Base-by-base conservation (phyloP, 2,888 invertebrate genomes). In the Chymomyza caudatula region DNA sequence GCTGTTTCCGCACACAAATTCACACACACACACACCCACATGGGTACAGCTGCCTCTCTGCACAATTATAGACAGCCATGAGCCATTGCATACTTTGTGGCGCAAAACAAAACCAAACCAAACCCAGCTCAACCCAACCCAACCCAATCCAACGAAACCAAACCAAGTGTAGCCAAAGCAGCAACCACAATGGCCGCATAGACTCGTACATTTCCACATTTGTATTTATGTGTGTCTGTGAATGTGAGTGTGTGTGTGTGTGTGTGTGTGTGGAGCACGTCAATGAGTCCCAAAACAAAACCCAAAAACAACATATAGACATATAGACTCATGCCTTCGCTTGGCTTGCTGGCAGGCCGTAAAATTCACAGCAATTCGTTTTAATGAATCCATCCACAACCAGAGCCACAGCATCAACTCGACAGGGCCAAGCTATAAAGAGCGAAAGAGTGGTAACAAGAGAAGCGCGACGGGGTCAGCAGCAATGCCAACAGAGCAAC, bases 321-420 rank as follows among this genome's bases (percentile, higher is more conserved):
- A 67, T 37, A 70, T 61, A 72, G 57, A 47, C 19, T 43, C 29
- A 61, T 44, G 68, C 42, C 64, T 59, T 64, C 63, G 47, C 51
- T 37, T 56, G 43, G 67, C 51, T 51, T 15, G 60, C 52, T 51
- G 63, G 29, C 71, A 65, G 67, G 67, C 75, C 85, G 85, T 84
- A 77, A 76, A 84, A 78, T 73, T 78, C 75, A 63, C 69, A 74
- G 85, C 87, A 85, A 86, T 83, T 86, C 85, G 87, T 86, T 83
- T 83, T 83, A 83, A 83, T 83, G 87, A 83, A 83, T 85, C 87
- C 87, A 86, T 86, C 82, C 77, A 71, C 86, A 85, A 69, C 70
- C 69, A 68, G 84, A 19, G 60, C 66, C 72, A 69, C 81, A 71
- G 64, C 64, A 60, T 42, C 57, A 63, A 53, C 54, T 25, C 54